Evolutionary conservation across 2,113 vertebrate genomes (phyloP).

Genomic region (Brachypteracias leptosomus): DNA sequence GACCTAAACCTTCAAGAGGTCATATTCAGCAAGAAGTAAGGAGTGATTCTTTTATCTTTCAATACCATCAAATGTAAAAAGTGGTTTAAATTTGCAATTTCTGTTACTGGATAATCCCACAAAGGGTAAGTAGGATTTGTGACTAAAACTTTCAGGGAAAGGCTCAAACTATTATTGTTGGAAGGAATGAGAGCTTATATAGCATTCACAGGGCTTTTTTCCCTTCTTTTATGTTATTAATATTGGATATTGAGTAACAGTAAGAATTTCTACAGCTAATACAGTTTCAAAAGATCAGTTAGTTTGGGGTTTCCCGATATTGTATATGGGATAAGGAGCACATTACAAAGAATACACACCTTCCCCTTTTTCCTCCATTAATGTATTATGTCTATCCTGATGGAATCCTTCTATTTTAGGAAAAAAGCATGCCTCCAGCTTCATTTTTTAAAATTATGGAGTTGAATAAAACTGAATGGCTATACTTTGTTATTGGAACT

Average conservation of each 20-base stretch:
- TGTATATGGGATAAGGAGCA: not conserved
- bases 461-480: slow-evolving; percentile 83
- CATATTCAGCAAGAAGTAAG: not conserved
- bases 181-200: not conserved
- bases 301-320: not conserved
- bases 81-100: not conserved
- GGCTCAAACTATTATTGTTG: not conserved
- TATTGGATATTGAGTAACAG: not conserved
- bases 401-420: slow-evolving; percentile 60
- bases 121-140: not conserved
- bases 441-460: slow-evolving; percentile 81
- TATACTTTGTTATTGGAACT: slow-evolving; percentile 81
- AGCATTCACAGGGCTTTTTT: not conserved
- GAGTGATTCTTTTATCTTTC: not conserved
- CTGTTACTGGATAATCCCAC: not conserved
- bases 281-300: not conserved
- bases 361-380: not conserved
- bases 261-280: not conserved
- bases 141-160: not conserved
- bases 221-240: not conserved
- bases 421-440: slow-evolving; percentile 70
- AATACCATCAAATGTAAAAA: not conserved
- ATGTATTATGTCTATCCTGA: not conserved
- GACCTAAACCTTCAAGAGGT: not conserved
- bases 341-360: not conserved